Base-by-base conservation (phyloP, 92 coral and sea anemone species). In the Montipora capitata region DNA sequence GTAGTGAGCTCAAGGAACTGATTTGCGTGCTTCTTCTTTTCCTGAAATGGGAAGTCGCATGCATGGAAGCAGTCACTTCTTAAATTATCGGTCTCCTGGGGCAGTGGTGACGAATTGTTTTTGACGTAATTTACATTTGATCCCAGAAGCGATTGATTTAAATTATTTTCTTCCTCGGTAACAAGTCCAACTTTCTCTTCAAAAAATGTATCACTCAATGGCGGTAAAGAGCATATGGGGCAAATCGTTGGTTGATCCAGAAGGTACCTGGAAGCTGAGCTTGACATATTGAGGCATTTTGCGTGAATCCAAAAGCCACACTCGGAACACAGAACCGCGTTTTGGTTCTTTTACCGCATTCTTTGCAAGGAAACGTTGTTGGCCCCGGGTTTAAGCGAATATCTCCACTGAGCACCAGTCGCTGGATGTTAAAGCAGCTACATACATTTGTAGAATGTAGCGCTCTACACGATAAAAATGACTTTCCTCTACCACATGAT, bases 141-240 rank as follows among this genome's bases (percentile, higher is more conserved):
- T 72, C 44, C 38, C 51, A 41, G n/a, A 41, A 72, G 59, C 8
- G 51, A 49, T 9, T 72, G 58, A 44, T 72, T 72, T 72, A 5
- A 17, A 72, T 43, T 44, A 49, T 72, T 44, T 44, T 49, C 77
- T 72, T 61, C 67, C 67, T 72, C 77, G 58, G 77, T 44, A 40
- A 45, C 51, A 41, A n/a, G 10, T 43, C 10, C 51, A 40, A 44
- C 77, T 43, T 42, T 45, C 49, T 44, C 77, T 18, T 72, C 77
- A 44, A 72, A 72, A 72, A 44, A n/a, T 43, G 77, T 15, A 45
- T 72, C 77, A 14, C 77, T 20, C 58, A 72, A 44, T 72, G 57
- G 49, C 77, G 77, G 77, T 44, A 72, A 49, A 72, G 77, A 72
- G 17, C 77, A 72, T 72, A 72, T 48, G 9, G 77, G 58, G 51